phyloP scores from a whole-genome alignment of 2,797 vertebrate species.

The Picus viridis region DNA sequence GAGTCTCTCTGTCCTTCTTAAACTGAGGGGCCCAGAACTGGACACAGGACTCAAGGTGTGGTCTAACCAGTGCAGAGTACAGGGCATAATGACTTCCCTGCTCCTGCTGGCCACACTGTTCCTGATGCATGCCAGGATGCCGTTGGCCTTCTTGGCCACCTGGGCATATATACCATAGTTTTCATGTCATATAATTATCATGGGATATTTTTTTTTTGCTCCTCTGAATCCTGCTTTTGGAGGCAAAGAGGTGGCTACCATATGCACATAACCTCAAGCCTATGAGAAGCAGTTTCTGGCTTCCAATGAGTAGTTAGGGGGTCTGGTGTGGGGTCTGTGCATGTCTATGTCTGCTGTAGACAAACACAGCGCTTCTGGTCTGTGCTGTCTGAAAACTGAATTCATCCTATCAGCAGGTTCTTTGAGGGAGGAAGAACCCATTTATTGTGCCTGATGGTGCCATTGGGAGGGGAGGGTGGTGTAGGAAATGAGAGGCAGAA shows the following conservation, averaged over 20 bases:
- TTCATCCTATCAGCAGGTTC: background rate
- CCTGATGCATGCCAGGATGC: no score
- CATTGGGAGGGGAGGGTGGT: rapidly evolving
- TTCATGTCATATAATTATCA: background rate
- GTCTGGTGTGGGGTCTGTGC: background rate
- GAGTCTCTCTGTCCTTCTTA: no score
- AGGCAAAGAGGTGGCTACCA: background rate
- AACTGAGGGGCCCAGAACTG: no score
- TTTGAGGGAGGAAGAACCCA: background rate
- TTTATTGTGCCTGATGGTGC: background rate
- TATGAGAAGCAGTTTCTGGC: background rate
- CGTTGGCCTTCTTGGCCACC: no score
- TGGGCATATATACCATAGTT: background rate
- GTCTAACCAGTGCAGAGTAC: no score
- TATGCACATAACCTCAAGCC: background rate
- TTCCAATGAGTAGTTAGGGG: background rate
- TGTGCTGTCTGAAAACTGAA: background rate
- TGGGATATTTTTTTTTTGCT: background rate
- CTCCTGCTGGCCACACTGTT: no score
- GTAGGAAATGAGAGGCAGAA: background rate
- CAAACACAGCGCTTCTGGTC: background rate
- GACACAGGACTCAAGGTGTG: no score
- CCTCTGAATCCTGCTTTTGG: background rate
- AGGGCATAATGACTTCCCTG: no score
- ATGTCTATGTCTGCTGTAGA: background rate